Base-by-base conservation (phyloP, 2,113 vertebrate species). In the Mormoops blainvillei region DNA sequence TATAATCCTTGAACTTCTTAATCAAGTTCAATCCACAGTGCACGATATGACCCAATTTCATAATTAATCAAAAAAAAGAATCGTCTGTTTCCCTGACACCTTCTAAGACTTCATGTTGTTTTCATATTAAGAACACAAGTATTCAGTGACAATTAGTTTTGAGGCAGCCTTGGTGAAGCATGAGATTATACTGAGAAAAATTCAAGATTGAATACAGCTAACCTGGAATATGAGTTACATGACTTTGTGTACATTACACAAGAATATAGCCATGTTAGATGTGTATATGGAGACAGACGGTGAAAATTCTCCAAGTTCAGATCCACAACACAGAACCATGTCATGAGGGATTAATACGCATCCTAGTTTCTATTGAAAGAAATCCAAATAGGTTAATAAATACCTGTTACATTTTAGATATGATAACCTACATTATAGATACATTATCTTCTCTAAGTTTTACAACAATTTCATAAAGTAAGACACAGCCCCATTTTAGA, bases 1-100 rank as follows among this genome's bases (percentile, higher is more conserved):
- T 58, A 93, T 28, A 89, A 67, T 73, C 38, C 85, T 95, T 95
- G 77, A 97, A 91, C 90, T 94, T 95, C 52, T 85, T 80, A 82
- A 96, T 85, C 41, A 67, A 95, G 38, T 80, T 82, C 65, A 89
- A 67, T 18, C 15, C 41, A 74, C 54, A 92, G 52, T 77, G 20
- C 22, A 95, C 85, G 85, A 61, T 90, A 88, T 92, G 52, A 91
- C 68, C 76, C 45, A 93, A 85, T 83, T 92, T 88, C 41, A 92
- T 80, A 36, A 20, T 94, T 77, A 84, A 71, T 87, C 31, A 68
- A 61, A 41, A 54, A 65, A 84, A n/a, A 22, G n/a, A 73, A 48
- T 12, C 20, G 11, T 36, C 70, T 71, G 45, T 22, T 85, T 83
- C 48, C 43, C 52, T 87, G 41, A 71, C 8, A 88, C 36, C 5